A percentile compares a stretch with the other conserved stretches of the same genome.
phyloP scores from a whole-genome alignment of 2,113 vertebrate genomes.

The Vimba vimba region DNA sequence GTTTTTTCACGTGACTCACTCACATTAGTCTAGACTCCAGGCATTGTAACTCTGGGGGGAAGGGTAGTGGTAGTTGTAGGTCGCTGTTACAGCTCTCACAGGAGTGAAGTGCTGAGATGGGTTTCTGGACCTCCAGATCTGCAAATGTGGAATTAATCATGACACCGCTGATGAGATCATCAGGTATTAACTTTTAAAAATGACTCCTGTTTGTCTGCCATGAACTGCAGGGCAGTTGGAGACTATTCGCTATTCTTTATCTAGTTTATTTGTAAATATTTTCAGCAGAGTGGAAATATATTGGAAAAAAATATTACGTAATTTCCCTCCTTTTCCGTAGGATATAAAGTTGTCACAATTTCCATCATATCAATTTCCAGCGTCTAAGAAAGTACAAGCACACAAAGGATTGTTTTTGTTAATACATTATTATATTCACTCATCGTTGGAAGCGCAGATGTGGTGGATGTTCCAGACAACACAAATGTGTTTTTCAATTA shows the following conservation, averaged over 20 bases:
- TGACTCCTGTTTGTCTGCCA: not conserved
- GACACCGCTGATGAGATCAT: not conserved
- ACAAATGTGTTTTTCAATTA: slow-evolving; percentile 4
- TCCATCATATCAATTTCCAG: not conserved
- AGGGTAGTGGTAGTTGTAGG: not conserved
- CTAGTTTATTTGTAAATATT: slow-evolving; percentile 3
- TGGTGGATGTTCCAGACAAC: not conserved
- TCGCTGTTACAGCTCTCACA: not conserved
- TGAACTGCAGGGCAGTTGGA: not conserved
- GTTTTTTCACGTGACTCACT: slow-evolving; percentile 30
- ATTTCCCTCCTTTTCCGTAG: not conserved
- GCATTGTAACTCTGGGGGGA: slow-evolving; percentile 13
- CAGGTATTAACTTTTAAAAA: not conserved
- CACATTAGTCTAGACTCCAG: slow-evolving; percentile 27
- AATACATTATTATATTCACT: not conserved
- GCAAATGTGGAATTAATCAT: slow-evolving; percentile 17
- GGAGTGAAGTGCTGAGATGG: not conserved
- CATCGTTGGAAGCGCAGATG: too few species aligned
- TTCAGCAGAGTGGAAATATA: not conserved
- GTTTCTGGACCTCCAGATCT: not conserved
- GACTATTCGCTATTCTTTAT: not conserved
- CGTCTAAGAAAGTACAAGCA: not conserved
- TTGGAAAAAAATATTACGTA: not conserved
- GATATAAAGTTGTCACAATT: not conserved
- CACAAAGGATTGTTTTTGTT: not conserved